A percentile compares a stretch with the other conserved stretches of the same genome.
Conservation (phyloP, 2,113 vertebrate genomes). For the Poeciliopsis occidentalis region DNA sequence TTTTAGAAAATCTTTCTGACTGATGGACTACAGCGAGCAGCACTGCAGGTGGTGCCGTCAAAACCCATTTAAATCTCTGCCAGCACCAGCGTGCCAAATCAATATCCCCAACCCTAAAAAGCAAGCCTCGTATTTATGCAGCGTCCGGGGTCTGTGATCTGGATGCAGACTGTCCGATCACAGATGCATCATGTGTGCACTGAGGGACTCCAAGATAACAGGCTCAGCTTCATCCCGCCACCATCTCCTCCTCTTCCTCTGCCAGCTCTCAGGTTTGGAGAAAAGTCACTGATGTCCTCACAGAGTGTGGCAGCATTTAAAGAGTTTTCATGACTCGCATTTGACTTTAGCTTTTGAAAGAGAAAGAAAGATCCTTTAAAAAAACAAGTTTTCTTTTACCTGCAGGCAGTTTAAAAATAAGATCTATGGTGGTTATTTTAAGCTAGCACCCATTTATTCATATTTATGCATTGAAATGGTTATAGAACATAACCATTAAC, state of each 20-base stretch:
- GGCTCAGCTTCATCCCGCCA: constrained; percentile 42
- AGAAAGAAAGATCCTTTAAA: constrained; percentile 14
- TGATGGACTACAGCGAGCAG: constrained; percentile 47
- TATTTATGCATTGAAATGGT: constrained; percentile 3
- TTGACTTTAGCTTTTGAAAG: constrained; percentile 56
- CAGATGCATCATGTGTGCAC: constrained; percentile 47
- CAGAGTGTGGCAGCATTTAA: constrained; percentile 47
- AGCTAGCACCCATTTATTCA: constrained; percentile 5
- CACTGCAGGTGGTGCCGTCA: constrained; percentile 64
- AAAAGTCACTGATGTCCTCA: constrained; percentile 58
- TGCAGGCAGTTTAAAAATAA: background rate
- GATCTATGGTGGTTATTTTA: background rate
- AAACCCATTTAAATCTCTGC: constrained; percentile 54
- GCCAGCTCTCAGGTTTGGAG: constrained; percentile 46
- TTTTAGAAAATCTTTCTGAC: constrained; percentile 51
- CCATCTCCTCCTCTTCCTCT: constrained; percentile 1
- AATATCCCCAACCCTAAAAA: constrained; percentile 25
- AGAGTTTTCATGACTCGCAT: constrained; percentile 36
- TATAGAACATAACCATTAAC: background rate
- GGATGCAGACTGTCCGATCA: constrained; percentile 7
- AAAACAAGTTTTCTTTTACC: constrained; percentile 21
- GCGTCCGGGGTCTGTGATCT: constrained; percentile 22
- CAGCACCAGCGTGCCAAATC: constrained; percentile 35
- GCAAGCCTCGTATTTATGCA: constrained; percentile 16
- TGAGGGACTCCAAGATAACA: constrained; percentile 59